A percentile compares a stretch with the other conserved stretches of the same genome.
These are phyloP conservation scores for Embiotoca jacksoni DNA, from an alignment of 2,113 vertebrate genomes.

Conservation along the genomic window DNA sequence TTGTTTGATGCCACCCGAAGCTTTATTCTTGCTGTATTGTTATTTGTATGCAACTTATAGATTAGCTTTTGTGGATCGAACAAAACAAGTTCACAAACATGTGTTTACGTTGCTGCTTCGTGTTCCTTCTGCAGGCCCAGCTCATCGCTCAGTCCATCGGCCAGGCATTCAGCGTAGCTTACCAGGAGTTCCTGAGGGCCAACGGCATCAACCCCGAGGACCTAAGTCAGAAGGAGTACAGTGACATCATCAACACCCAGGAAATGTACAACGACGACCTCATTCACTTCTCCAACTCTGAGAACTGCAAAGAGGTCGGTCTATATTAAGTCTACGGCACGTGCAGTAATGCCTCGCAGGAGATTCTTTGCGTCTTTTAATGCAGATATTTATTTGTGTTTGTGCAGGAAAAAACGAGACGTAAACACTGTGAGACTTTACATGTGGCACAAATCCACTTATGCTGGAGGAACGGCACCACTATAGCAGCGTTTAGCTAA, in stretches of 20 bases:
- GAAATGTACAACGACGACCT: constrained; percentile 99
- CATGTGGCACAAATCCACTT: constrained; percentile 12
- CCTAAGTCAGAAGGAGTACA: constrained; percentile 99
- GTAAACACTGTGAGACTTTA: constrained; percentile 13
- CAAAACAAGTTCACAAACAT: neutral
- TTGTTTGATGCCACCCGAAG: constrained; percentile 16
- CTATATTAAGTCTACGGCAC: neutral
- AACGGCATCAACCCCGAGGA: constrained; percentile 99
- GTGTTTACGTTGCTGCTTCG: constrained; percentile 1
- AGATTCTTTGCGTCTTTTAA: neutral
- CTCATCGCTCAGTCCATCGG: constrained; percentile 99
- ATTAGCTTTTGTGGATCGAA: constrained; percentile 7
- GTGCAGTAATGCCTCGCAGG: neutral
- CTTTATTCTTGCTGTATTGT: neutral
- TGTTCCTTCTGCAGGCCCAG: constrained; percentile 87
- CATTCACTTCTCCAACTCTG: constrained; percentile 99
- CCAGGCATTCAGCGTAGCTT: constrained; percentile 98
- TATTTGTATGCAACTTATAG: constrained; percentile 21
- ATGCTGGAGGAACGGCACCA: constrained; percentile 48
- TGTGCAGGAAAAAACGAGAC: neutral
- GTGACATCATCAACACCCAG: constrained; percentile 98
- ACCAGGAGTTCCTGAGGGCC: constrained; percentile 97
- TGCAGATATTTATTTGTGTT: constrained; percentile 22
- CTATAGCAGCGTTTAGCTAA: constrained; percentile 45
- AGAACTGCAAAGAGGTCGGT: constrained; percentile 98